Percentiles rank a stretch among this genome's conserved stretches.
These are phyloP conservation scores for Stictonetta naevosa DNA, from an alignment of 2,113 vertebrate species.

Conservation along the genomic window DNA sequence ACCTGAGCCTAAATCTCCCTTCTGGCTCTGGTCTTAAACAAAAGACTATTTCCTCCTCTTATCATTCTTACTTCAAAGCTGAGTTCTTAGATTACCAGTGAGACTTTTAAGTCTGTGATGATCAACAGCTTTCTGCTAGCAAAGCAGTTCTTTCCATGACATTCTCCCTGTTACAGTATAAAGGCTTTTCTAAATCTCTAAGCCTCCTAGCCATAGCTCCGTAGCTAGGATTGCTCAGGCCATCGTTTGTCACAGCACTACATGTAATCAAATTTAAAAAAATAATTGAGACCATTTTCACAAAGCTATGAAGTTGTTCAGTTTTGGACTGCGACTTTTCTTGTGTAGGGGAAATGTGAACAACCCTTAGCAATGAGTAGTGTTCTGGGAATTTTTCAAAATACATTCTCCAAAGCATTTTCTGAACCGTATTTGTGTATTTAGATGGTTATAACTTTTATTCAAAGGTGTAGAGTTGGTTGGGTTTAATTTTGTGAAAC, in stretches of 20 bases:
- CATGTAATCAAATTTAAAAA: not conserved
- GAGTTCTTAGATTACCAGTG: not conserved
- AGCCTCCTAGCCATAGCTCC: not conserved
- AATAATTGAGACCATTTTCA: not conserved
- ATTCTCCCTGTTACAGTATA: not conserved
- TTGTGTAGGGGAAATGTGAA: not conserved
- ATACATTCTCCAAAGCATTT: not conserved
- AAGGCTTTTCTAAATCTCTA: not conserved
- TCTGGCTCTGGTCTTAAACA: not conserved
- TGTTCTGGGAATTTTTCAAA: not conserved
- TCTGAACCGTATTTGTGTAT: not conserved
- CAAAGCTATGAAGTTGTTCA: not conserved
- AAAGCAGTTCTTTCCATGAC: fast-evolving
- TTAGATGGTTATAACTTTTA: not conserved
- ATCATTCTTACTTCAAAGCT: constrained; percentile 43
- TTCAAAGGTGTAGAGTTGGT: not conserved
- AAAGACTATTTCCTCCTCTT: constrained; percentile 11
- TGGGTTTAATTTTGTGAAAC: not conserved
- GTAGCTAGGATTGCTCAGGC: not conserved
- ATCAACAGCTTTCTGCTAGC: not conserved
- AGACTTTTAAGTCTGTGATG: not conserved
- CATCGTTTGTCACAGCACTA: not conserved
- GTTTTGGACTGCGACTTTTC: not conserved
- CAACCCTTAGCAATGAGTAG: not conserved
- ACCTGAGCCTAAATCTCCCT: not conserved